These are phyloP conservation scores for Parazoanthus atlanticus DNA, from an alignment of 92 coral and sea anemone species.

Conservation along the genomic window DNA sequence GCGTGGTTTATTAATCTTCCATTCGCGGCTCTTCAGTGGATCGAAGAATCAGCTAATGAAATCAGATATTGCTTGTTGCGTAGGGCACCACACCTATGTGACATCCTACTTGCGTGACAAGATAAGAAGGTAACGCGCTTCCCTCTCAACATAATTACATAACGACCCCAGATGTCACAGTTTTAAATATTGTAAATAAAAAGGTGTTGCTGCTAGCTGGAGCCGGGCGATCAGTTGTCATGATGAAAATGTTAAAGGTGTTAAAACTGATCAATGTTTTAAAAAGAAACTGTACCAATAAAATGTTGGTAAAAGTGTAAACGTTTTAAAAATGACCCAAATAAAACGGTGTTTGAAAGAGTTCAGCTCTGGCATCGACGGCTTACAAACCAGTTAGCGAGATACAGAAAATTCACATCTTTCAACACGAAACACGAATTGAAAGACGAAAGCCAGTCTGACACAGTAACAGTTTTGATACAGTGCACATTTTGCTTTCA, in stretches of 20 bases:
- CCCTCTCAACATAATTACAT: background rate
- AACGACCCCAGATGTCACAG: background rate
- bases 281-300: background rate
- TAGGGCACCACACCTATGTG: background rate
- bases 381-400: background rate
- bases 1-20: slow-evolving; percentile 11
- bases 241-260: background rate
- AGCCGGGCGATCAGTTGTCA: background rate
- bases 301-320: too few relatives aligned
- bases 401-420: background rate
- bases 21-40: slow-evolving; percentile 29
- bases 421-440: slow-evolving; percentile 1
- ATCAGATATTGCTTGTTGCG: slow-evolving; percentile 26
- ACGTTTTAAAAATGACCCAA: too few relatives aligned
- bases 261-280: background rate
- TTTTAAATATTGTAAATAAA: too few relatives aligned
- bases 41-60: slow-evolving; percentile 11
- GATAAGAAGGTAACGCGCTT: background rate
- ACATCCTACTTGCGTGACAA: slow-evolving; percentile 25
- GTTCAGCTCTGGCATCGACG: background rate
- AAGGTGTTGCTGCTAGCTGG: too few relatives aligned
- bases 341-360: background rate
- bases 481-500: background rate
- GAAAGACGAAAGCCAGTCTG: background rate
- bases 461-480: background rate